These are phyloP conservation scores for Beaufortia kweichowensis DNA, from an alignment of 2,113 vertebrate species.

Conservation along the genomic window DNA sequence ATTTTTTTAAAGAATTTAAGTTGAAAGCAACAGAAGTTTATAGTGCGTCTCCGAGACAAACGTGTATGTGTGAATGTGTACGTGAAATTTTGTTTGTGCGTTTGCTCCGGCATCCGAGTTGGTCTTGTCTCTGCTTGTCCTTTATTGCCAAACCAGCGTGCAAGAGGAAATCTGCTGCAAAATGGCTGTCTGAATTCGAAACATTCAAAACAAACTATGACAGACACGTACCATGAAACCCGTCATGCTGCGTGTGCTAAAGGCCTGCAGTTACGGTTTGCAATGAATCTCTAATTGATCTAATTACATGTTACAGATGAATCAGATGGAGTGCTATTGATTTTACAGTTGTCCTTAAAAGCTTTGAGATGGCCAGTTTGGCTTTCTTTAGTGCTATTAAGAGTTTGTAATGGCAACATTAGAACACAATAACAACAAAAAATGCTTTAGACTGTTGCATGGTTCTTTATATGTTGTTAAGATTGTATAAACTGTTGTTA, in stretches of 20 bases:
- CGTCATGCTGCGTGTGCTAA: not conserved
- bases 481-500: conserved; percentile 28
- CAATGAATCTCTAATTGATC: conserved; percentile 9
- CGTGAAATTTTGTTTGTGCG: conserved; percentile 9
- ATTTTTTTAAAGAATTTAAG: not conserved
- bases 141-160: conserved; percentile 38
- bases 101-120: conserved; percentile 30
- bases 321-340: conserved; percentile 32
- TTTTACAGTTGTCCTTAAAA: conserved; percentile 35
- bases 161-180: conserved; percentile 42
- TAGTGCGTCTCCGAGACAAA: not conserved
- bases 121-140: conserved; percentile 61
- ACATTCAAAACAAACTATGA: conserved; percentile 31
- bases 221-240: not conserved
- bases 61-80: not conserved
- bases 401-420: conserved; percentile 19
- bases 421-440: not conserved
- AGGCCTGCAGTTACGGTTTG: not conserved
- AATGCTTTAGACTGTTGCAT: not conserved
- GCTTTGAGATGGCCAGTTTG: conserved; percentile 4
- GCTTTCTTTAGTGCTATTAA: conserved; percentile 7
- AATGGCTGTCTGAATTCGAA: conserved; percentile 42
- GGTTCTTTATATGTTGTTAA: not conserved
- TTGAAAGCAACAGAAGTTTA: too few relatives aligned
- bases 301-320: conserved; percentile 31